Evolutionary conservation across 2,797 vertebrate genomes (phyloP).

Genomic region (Chlorospingus semifuscus): DNA sequence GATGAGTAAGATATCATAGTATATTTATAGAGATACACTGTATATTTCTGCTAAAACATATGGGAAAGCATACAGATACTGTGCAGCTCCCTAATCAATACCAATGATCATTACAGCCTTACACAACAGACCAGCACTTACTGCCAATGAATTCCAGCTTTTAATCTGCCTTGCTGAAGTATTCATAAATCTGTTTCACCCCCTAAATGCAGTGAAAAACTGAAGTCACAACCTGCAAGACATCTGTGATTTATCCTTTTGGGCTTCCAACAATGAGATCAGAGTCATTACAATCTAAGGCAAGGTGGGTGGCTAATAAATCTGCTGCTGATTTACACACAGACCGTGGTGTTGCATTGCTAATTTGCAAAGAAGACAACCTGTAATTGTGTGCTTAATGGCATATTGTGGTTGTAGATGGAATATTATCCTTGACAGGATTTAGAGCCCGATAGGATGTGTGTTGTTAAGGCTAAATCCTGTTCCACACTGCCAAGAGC

Average conservation of each 20-base stretch:
- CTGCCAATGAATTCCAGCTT: conserved; percentile 12
- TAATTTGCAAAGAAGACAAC: conserved; percentile 30
- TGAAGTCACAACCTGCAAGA: conserved; percentile 12
- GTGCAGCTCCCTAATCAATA: conserved; percentile 19
- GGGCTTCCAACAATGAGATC: conserved; percentile 43
- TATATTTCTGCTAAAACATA: background rate
- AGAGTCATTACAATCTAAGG: conserved; percentile 27
- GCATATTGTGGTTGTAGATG: background rate
- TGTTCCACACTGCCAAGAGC: background rate
- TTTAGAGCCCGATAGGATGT: background rate
- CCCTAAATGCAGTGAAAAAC: conserved; percentile 16
- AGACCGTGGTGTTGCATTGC: background rate
- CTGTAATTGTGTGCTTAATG: background rate
- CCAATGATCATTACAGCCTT: background rate
- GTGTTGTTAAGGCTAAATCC: background rate
- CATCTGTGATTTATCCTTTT: conserved; percentile 46
- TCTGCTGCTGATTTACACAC: conserved; percentile 12
- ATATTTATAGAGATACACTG: background rate
- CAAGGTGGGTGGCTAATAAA: conserved; percentile 42
- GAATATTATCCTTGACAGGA: background rate
- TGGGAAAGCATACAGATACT: background rate
- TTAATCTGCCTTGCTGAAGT: background rate
- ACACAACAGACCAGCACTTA: background rate
- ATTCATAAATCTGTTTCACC: conserved; percentile 53
- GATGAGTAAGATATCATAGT: background rate